These are phyloP conservation scores for Gavialis gangeticus DNA, from an alignment of 2,113 vertebrate genomes.

Conservation along the genomic window DNA sequence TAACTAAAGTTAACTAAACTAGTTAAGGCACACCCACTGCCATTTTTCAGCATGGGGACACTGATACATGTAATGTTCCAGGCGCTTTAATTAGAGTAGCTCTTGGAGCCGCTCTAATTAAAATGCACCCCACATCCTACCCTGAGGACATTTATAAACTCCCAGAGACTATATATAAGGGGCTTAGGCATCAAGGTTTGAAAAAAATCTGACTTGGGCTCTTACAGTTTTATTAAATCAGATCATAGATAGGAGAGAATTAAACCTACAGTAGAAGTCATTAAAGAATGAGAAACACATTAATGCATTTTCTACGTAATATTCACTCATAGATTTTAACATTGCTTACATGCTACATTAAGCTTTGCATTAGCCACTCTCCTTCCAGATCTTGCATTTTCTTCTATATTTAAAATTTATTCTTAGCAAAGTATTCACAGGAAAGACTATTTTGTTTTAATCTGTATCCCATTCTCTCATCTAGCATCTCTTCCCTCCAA, in stretches of 20 bases:
- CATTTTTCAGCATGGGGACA: too few species aligned
- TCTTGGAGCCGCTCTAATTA: too few species aligned
- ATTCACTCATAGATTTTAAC: background rate
- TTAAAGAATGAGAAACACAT: background rate
- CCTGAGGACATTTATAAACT: too few species aligned
- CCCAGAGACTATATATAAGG: too few species aligned
- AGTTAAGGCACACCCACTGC: too few species aligned
- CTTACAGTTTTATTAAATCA: background rate
- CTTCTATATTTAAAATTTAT: background rate
- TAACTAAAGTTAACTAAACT: too few species aligned
- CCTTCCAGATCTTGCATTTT: background rate
- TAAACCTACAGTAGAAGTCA: background rate
- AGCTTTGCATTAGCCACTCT: background rate
- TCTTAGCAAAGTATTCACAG: background rate
- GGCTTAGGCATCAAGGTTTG: background rate
- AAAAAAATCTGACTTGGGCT: background rate
- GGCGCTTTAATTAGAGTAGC: too few species aligned
- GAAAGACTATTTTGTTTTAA: background rate
- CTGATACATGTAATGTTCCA: too few species aligned
- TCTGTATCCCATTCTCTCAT: background rate
- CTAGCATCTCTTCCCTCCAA: background rate
- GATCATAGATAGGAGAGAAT: background rate
- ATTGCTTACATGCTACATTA: background rate
- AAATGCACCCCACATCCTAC: too few species aligned
- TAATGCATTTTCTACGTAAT: background rate